Percentiles rank a stretch among this genome's conserved stretches.
These are phyloP conservation scores for Zaprionus gabonicus DNA, from an alignment of 1,140 invertebrate species.

Conservation along the genomic window DNA sequence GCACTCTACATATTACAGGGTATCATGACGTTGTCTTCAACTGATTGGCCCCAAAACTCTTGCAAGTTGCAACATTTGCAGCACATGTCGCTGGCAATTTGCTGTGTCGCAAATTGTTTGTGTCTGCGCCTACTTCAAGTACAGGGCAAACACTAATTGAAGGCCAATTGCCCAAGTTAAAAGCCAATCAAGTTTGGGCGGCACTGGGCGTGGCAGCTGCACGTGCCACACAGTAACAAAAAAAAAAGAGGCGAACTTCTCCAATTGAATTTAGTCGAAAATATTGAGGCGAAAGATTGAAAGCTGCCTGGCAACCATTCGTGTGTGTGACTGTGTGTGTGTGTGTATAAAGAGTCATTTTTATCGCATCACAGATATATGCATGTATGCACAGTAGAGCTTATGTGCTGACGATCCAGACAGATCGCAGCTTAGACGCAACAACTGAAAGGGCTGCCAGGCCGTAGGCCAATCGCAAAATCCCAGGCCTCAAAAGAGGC, in stretches of 20 bases:
- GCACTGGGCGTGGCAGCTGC: constrained; percentile 32
- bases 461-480: constrained; percentile 72
- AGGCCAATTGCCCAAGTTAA: constrained; percentile 37
- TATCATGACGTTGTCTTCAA: constrained; percentile 19
- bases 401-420: constrained; percentile 62
- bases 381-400: constrained; percentile 6
- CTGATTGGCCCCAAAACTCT: constrained; percentile 38
- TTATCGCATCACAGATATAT: neutral
- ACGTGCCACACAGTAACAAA: neutral
- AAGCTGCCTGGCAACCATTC: neutral
- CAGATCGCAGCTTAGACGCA: constrained; percentile 73
- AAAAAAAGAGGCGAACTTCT: neutral
- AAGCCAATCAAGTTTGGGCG: constrained; percentile 16
- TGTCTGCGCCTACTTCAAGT: constrained; percentile 56
- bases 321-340: neutral
- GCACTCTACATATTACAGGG: constrained; percentile 15
- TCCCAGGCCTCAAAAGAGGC: constrained; percentile 61
- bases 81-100: constrained; percentile 71
- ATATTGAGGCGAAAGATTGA: neutral
- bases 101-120: constrained; percentile 63
- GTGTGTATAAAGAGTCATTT: neutral
- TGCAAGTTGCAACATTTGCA: constrained; percentile 37
- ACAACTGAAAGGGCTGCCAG: constrained; percentile 56
- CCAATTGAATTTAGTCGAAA: neutral
- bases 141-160: constrained; percentile 67